Conservation (phyloP, 2,888 invertebrate species). For the Panzeria rudis region DNA sequence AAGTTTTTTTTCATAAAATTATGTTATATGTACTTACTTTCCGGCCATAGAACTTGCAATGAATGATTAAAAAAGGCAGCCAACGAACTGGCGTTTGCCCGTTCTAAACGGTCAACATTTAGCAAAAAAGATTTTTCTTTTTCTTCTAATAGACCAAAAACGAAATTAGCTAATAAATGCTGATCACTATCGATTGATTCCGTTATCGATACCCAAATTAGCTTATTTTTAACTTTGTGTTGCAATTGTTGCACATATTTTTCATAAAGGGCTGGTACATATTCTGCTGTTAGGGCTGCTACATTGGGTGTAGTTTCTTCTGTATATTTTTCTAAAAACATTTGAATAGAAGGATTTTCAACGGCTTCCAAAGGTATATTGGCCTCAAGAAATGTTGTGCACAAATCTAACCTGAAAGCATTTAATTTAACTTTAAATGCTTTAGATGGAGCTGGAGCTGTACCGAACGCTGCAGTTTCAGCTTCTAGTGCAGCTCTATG, state of each 20-base stretch:
- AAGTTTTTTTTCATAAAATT: neutral
- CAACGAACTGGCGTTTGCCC: constrained; percentile 43
- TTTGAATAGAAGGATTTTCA: constrained; percentile 36
- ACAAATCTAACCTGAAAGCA: constrained; percentile 46
- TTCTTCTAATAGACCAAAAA: constrained; percentile 54
- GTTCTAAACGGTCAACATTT: constrained; percentile 34
- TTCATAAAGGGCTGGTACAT: constrained; percentile 38
- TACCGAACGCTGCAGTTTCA: neutral
- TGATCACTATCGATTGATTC: constrained; percentile 29
- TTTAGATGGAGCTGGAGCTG: neutral
- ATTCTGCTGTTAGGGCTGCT: constrained; percentile 2
- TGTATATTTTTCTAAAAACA: constrained; percentile 51
- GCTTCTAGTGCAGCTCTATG: constrained; percentile 36
- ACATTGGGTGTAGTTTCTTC: constrained; percentile 28
- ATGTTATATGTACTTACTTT: constrained; percentile 13
- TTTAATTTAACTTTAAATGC: constrained; percentile 1
- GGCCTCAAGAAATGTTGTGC: constrained; percentile 49
- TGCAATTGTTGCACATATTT: constrained; percentile 48
- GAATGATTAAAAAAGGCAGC: constrained; percentile 53
- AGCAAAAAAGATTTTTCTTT: constrained; percentile 49
- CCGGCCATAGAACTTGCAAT: constrained; percentile 58
- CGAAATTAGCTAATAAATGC: constrained; percentile 37
- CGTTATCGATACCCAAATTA: constrained; percentile 45
- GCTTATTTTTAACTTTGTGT: constrained; percentile 45
- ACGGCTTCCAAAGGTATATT: constrained; percentile 46